Conservation (phyloP, 2,113 vertebrate species). For the Carassius gibelio region DNA sequence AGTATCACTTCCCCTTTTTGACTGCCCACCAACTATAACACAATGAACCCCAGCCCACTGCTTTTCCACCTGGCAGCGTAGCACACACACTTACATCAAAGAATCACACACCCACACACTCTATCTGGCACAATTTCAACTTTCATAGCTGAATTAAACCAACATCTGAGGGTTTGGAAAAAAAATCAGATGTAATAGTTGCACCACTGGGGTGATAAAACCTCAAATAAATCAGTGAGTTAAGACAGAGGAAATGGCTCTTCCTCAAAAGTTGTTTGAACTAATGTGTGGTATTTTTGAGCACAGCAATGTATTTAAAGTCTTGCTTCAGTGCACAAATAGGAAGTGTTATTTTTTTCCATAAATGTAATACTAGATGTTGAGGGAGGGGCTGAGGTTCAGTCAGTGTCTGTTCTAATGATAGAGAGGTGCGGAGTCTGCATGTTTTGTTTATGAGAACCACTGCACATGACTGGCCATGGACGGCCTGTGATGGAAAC, state of each 20-base stretch:
- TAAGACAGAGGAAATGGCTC: constrained; percentile 74
- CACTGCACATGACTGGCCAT: constrained; percentile 74
- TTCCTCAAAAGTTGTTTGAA: constrained; percentile 70
- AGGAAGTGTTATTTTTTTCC: constrained; percentile 61
- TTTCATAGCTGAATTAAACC: constrained; percentile 35
- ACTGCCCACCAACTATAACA: constrained; percentile 53
- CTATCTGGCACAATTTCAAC: constrained; percentile 13
- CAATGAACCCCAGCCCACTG: constrained; percentile 26
- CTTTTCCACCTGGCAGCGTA: constrained; percentile 50
- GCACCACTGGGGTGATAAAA: constrained; percentile 45
- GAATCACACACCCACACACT: constrained; percentile 37
- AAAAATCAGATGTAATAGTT: constrained; percentile 30
- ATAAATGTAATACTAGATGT: constrained; percentile 41
- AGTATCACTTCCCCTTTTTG: constrained; percentile 39
- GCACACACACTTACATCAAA: constrained; percentile 43
- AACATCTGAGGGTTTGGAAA: constrained; percentile 36
- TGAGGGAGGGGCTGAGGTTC: constrained; percentile 34
- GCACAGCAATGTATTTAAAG: constrained; percentile 48
- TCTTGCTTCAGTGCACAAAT: constrained; percentile 52
- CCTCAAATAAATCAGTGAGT: constrained; percentile 65
- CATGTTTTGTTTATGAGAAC: constrained; percentile 62
- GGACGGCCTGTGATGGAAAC: constrained; percentile 75
- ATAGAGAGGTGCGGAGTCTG: constrained; percentile 47
- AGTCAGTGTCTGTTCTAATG: constrained; percentile 26
- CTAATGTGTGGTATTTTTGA: constrained; percentile 47